Evolutionary conservation across 1,140 invertebrate genomes (phyloP).

Genomic region (Neomicropteryx cornuta): DNA sequence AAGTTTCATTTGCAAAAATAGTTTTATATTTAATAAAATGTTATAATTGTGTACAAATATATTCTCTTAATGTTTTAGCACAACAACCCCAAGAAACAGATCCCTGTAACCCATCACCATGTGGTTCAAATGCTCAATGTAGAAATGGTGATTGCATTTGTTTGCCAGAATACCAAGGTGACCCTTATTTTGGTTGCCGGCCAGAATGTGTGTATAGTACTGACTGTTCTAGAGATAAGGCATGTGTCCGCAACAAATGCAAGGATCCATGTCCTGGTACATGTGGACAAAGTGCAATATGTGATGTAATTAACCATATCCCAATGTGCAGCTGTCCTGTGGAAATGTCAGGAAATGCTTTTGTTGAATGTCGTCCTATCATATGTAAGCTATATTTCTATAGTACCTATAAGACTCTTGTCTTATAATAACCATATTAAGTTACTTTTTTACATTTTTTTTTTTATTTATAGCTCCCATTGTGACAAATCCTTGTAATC

Average conservation of each 20-base stretch:
- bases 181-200: slow-evolving; percentile 58
- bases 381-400: slow-evolving; percentile 21
- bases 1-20: slow-evolving; percentile 15
- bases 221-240: slow-evolving; percentile 61
- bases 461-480: slow-evolving; percentile 21
- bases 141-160: slow-evolving; percentile 53
- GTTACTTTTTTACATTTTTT: slow-evolving; percentile 14
- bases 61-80: slow-evolving; percentile 29
- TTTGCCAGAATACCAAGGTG: slow-evolving; percentile 49
- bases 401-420: slow-evolving; percentile 7
- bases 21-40: slow-evolving; percentile 5
- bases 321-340: slow-evolving; percentile 61
- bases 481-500: slow-evolving; percentile 50
- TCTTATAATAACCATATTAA: slow-evolving; percentile 5
- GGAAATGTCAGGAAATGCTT: slow-evolving; percentile 57
- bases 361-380: slow-evolving; percentile 45
- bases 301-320: slow-evolving; percentile 68
- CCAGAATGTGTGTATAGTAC: slow-evolving; percentile 75
- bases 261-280: slow-evolving; percentile 61
- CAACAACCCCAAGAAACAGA: slow-evolving; percentile 37
- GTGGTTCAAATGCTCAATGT: slow-evolving; percentile 68
- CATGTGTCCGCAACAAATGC: slow-evolving; percentile 66
- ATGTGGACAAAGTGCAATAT: slow-evolving; percentile 60
- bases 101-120: slow-evolving; percentile 52
- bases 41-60: slow-evolving; percentile 4